Evolutionary conservation across 2,797 vertebrate species (phyloP).

Genomic region (Uromys caudimaculatus): DNA sequence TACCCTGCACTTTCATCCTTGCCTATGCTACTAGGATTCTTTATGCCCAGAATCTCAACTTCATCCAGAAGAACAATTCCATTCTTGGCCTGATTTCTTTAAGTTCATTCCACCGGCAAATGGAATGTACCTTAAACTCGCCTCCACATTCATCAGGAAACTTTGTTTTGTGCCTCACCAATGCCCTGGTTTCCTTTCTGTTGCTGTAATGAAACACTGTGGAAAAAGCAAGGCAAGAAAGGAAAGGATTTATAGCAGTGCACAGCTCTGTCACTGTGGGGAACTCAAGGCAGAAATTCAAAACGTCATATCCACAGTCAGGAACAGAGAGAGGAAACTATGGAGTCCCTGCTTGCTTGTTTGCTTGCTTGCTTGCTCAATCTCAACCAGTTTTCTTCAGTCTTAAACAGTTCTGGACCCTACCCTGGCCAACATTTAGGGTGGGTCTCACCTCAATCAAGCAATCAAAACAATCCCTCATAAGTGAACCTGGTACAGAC

Average conservation of each 20-base stretch:
- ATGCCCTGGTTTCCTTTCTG: not conserved
- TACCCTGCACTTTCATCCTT: not conserved
- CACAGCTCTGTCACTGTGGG: not conserved
- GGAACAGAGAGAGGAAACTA: not conserved
- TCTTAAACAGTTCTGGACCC: not conserved
- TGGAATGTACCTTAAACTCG: not conserved
- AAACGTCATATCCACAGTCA: not conserved
- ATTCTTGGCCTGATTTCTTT: not conserved
- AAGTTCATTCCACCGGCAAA: not conserved
- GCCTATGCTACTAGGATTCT: not conserved
- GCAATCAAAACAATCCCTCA: not conserved
- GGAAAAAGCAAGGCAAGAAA: not conserved
- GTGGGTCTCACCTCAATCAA: not conserved
- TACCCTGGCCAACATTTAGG: not conserved
- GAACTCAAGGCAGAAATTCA: not conserved
- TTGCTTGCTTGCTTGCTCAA: not conserved
- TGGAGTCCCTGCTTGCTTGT: not conserved
- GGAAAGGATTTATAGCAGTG: not conserved
- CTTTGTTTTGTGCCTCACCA: not conserved
- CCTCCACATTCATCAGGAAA: not conserved
- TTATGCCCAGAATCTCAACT: not conserved
- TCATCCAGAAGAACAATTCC: not conserved
- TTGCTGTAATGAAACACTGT: not conserved
- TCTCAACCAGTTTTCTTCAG: not conserved
- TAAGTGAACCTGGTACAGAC: not conserved